Evolutionary conservation across 92 coral and sea anemone genomes (phyloP).

Genomic region (Palythoa grandis): DNA sequence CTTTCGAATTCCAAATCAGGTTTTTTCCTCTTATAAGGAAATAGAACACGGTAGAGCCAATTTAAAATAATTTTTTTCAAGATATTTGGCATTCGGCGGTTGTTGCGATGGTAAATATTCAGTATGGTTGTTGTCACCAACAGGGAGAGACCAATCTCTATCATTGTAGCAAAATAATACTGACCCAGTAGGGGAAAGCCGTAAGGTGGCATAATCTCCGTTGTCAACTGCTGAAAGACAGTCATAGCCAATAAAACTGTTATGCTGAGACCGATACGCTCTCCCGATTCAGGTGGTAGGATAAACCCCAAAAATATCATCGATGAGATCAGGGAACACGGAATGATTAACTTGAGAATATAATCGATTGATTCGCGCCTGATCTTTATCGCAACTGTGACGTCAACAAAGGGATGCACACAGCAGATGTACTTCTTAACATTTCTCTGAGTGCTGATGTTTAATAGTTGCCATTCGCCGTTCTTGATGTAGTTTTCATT

Average conservation of each 20-base stretch:
- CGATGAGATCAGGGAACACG: slow-evolving; percentile 69
- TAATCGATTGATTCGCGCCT: slow-evolving; percentile 65
- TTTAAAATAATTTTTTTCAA: slow-evolving; percentile 56
- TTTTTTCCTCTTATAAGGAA: slow-evolving; percentile 33
- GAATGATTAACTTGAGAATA: slow-evolving; percentile 62
- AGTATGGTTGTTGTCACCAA: slow-evolving; percentile 63
- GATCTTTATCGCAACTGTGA: slow-evolving; percentile 47
- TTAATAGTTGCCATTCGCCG: slow-evolving; percentile 64
- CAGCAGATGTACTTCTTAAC: slow-evolving; percentile 54
- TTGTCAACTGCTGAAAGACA: slow-evolving; percentile 66
- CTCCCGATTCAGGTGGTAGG: slow-evolving; percentile 71
- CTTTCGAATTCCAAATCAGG: slow-evolving; percentile 22
- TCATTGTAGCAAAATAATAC: slow-evolving; percentile 66
- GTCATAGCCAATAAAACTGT: slow-evolving; percentile 72
- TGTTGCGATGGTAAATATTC: slow-evolving; percentile 67
- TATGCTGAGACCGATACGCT: slow-evolving; percentile 65
- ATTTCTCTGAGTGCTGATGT: slow-evolving; percentile 49
- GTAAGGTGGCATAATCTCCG: slow-evolving; percentile 67
- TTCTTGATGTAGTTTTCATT: slow-evolving; percentile 58
- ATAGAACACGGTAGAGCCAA: slow-evolving; percentile 55
- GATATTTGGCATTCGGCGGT: slow-evolving; percentile 64
- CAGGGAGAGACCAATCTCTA: slow-evolving; percentile 63
- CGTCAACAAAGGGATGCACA: slow-evolving; percentile 55
- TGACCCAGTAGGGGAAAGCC: slow-evolving; percentile 69
- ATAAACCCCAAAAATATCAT: slow-evolving; percentile 71